Percentiles rank a stretch among this genome's conserved stretches.
phyloP scores from a whole-genome alignment of 2,113 vertebrate species.

The Proteles cristata region DNA sequence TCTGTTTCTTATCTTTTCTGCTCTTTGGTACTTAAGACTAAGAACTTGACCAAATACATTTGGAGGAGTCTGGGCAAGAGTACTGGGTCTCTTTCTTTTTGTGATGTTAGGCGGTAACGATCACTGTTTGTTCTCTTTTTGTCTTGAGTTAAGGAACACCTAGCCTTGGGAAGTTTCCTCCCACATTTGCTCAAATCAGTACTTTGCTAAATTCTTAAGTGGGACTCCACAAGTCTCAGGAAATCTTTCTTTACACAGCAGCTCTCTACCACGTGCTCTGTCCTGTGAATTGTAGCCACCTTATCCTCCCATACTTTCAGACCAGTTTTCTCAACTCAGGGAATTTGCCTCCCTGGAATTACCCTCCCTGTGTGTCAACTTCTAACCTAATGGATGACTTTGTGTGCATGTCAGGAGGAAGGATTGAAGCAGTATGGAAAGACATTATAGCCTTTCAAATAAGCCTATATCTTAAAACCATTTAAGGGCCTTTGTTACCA shows the following conservation, averaged over 20 bases:
- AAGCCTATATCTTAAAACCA: background rate
- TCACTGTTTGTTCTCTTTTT: background rate
- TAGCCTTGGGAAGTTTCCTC: background rate
- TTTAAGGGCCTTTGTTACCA: background rate
- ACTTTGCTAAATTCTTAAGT: background rate
- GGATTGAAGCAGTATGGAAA: background rate
- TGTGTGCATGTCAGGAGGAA: background rate
- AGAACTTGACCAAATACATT: background rate
- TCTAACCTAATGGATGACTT: background rate
- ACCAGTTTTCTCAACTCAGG: background rate
- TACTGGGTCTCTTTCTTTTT: background rate
- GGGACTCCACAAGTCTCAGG: background rate
- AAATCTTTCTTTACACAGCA: background rate
- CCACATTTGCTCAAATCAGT: background rate
- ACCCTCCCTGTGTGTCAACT: background rate
- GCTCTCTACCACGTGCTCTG: background rate
- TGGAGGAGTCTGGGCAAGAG: background rate
- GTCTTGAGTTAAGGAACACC: background rate
- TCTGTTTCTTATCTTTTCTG: background rate
- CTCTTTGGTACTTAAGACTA: constrained; percentile 10
- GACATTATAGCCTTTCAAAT: background rate
- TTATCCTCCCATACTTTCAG: background rate
- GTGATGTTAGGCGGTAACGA: background rate
- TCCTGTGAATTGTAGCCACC: background rate
- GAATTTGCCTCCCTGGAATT: background rate